Conservation (phyloP, 1,140 invertebrate genomes). For the Leptinotarsa defecta region DNA sequence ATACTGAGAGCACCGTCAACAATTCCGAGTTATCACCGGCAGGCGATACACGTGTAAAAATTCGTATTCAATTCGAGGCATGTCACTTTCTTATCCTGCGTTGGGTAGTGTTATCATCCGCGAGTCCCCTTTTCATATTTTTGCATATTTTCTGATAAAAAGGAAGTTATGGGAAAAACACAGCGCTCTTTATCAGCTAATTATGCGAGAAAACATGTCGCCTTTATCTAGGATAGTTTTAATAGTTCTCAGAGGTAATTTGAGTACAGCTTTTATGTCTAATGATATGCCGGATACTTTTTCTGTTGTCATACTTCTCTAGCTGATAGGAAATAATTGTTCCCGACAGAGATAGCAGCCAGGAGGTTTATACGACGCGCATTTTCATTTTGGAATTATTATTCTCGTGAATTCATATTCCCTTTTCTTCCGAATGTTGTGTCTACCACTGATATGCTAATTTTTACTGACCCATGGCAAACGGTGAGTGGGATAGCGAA, state of each 20-base stretch:
- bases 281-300: slow-evolving; percentile 22
- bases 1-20: background rate
- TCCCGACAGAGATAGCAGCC: background rate
- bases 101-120: slow-evolving; percentile 22
- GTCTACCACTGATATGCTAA: too few species aligned
- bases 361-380: too few species aligned
- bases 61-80: slow-evolving; percentile 34
- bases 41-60: slow-evolving; percentile 26
- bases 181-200: slow-evolving; percentile 36
- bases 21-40: slow-evolving; percentile 8
- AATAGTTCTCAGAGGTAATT: slow-evolving; percentile 38
- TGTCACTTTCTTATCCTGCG: slow-evolving; percentile 36
- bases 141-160: slow-evolving; percentile 43
- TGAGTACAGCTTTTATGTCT: slow-evolving; percentile 28
- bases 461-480: too few species aligned
- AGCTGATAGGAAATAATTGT: background rate
- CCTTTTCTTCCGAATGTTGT: background rate
- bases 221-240: slow-evolving; percentile 39
- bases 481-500: too few species aligned
- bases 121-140: slow-evolving; percentile 41
- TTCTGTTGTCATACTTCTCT: background rate
- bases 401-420: background rate
- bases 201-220: slow-evolving; percentile 43
- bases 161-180: slow-evolving; percentile 41
- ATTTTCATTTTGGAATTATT: too few species aligned